Conservation (phyloP, 1,140 invertebrate genomes). For the Cyphomyrmex costatus region DNA sequence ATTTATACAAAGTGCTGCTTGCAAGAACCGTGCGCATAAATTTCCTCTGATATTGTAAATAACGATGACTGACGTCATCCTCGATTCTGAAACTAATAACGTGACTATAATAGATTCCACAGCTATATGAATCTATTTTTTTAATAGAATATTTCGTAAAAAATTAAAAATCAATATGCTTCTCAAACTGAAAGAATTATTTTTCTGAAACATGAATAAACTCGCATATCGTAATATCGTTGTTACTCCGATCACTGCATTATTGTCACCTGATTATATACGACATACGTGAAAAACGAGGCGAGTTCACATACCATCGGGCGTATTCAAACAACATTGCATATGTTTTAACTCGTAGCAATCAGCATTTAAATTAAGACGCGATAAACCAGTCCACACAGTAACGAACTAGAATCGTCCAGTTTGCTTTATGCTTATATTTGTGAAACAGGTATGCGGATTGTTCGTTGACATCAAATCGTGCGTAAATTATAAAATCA, state of each 20-base stretch:
- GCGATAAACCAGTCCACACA: conserved; percentile 41
- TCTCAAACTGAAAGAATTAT: background rate
- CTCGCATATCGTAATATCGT: background rate
- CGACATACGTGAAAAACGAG: conserved; percentile 27
- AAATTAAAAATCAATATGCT: conserved; percentile 1
- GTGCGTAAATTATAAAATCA: background rate
- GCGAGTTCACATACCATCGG: conserved; percentile 1
- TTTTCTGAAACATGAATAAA: background rate
- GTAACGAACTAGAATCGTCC: conserved; percentile 41
- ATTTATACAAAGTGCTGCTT: background rate
- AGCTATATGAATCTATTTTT: background rate
- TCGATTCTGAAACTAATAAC: background rate
- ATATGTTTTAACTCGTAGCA: conserved; percentile 41
- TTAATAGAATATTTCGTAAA: background rate
- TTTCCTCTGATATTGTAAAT: background rate
- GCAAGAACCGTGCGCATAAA: background rate
- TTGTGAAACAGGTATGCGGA: conserved; percentile 29
- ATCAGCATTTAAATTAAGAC: conserved; percentile 59
- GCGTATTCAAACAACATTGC: conserved; percentile 33
- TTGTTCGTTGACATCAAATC: conserved; percentile 2
- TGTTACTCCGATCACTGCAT: background rate
- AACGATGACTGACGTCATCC: background rate
- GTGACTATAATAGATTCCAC: background rate
- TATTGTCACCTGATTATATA: conserved; percentile 44
- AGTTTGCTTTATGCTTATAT: conserved; percentile 9